These are phyloP conservation scores for Hydractinia symbiolongicarpus DNA, from an alignment of 30 jellyfish, hydroid and myxozoan species.

Conservation along the genomic window DNA sequence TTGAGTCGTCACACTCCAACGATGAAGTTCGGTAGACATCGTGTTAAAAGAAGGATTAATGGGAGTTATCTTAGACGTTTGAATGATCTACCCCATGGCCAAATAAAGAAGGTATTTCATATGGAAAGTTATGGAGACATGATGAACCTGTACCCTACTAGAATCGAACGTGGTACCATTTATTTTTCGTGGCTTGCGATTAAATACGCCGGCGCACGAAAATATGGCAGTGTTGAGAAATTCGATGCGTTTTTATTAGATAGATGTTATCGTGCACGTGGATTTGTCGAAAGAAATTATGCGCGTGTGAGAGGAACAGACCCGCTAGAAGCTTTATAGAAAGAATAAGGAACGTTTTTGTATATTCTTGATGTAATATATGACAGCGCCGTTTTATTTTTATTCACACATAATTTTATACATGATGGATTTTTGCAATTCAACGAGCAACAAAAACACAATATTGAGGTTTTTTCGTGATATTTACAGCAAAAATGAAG, in stretches of 20 bases:
- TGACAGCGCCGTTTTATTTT: too few relatives aligned
- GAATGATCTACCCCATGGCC: constrained; percentile 61
- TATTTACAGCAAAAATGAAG: too few relatives aligned
- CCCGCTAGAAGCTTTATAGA: constrained; percentile 33
- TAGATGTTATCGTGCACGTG: constrained; percentile 62
- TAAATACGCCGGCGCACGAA: constrained; percentile 50
- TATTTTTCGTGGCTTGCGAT: constrained; percentile 68
- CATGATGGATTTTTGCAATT: too few relatives aligned
- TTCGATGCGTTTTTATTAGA: constrained; percentile 36
- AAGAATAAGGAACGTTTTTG: background rate
- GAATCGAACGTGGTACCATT: constrained; percentile 71
- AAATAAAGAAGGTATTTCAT: constrained; percentile 39
- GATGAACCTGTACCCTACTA: constrained; percentile 45
- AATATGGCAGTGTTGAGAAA: constrained; percentile 32
- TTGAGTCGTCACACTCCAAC: constrained; percentile 69
- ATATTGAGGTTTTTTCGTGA: too few relatives aligned
- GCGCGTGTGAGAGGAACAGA: constrained; percentile 37
- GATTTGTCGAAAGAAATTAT: constrained; percentile 33
- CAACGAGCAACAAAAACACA: too few relatives aligned
- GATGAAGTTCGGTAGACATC: constrained; percentile 61
- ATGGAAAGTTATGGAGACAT: constrained; percentile 36
- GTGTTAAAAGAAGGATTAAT: constrained; percentile 41
- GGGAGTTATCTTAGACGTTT: constrained; percentile 63
- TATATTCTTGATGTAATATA: too few relatives aligned
- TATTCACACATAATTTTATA: too few relatives aligned